These are phyloP conservation scores for Sparus aurata DNA, from an alignment of 2,797 vertebrate species.

Conservation along the genomic window DNA sequence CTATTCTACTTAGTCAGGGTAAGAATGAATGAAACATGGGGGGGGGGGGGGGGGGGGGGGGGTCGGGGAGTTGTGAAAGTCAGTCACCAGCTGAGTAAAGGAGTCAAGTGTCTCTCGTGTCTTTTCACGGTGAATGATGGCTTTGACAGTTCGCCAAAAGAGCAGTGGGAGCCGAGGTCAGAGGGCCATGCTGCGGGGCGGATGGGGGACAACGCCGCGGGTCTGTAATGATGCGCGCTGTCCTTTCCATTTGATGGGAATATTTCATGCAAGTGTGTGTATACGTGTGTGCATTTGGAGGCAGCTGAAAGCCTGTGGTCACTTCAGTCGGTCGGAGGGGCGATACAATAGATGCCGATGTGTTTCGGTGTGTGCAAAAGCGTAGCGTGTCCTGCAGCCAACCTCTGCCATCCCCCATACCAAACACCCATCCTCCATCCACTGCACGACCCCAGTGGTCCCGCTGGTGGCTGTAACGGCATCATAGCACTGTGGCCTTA, in stretches of 20 bases:
- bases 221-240: constrained; percentile 61
- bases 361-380: constrained; percentile 57
- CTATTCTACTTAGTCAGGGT: constrained; percentile 47
- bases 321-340: constrained; percentile 38
- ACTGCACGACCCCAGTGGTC: constrained; percentile 56
- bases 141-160: constrained; percentile 87
- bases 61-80: constrained; percentile 75
- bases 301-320: constrained; percentile 82
- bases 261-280: constrained; percentile 46
- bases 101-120: constrained; percentile 82
- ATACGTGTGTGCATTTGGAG: constrained; percentile 41
- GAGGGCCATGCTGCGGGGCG: constrained; percentile 70
- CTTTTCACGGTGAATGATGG: constrained; percentile 86
- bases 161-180: constrained; percentile 75
- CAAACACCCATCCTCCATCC: constrained; percentile 51
- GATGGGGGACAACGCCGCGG: constrained; percentile 54
- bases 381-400: constrained; percentile 68
- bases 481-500: constrained; percentile 67
- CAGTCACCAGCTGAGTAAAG: constrained; percentile 76
- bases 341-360: constrained; percentile 40
- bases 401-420: constrained; percentile 26
- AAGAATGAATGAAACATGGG: constrained; percentile 40
- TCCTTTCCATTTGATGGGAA: constrained; percentile 50
- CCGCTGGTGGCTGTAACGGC: constrained; percentile 79
- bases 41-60: constrained; percentile 38